A percentile compares a stretch with the other conserved stretches of the same genome.
phyloP scores from a whole-genome alignment of 2,113 vertebrate species.

The Catagonus wagneri region DNA sequence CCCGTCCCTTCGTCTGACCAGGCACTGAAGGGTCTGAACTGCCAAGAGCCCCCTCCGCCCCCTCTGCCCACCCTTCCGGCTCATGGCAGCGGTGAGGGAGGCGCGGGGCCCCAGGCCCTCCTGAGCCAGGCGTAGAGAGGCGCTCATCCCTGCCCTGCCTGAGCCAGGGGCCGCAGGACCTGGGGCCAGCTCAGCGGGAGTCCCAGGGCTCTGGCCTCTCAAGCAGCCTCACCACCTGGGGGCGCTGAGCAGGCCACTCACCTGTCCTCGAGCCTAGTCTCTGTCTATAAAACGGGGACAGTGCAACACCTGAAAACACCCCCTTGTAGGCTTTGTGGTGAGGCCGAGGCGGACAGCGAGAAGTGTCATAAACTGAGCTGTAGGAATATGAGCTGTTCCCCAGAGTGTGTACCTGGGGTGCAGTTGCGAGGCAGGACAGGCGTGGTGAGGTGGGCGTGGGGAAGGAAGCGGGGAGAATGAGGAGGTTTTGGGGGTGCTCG shows the following conservation, averaged over 20 bases:
- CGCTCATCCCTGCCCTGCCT: not conserved
- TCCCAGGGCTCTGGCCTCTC: not conserved
- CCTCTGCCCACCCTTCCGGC: not conserved
- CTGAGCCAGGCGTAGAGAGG: not conserved
- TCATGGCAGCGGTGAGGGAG: not conserved
- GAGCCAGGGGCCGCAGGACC: not conserved
- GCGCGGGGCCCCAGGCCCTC: not conserved
- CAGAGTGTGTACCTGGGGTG: rapidly evolving
- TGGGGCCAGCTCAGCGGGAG: not conserved
- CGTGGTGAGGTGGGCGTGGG: rapidly evolving
- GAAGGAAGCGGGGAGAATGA: no score
- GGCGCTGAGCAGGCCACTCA: not conserved
- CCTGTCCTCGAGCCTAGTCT: not conserved
- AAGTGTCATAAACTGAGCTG: not conserved
- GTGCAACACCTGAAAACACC: not conserved
- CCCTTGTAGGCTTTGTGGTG: not conserved
- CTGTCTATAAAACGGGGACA: not conserved
- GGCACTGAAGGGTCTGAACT: not conserved
- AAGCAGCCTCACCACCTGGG: not conserved
- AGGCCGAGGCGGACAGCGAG: not conserved
- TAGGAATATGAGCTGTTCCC: not conserved
- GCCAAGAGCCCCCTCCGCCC: not conserved
- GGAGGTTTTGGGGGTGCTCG: not conserved
- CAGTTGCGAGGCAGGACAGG: rapidly evolving
- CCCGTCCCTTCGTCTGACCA: no score